A percentile compares a stretch with the other conserved stretches of the same genome.
phyloP scores from a whole-genome alignment of 2,113 vertebrate genomes.

The Lontra canadensis region DNA sequence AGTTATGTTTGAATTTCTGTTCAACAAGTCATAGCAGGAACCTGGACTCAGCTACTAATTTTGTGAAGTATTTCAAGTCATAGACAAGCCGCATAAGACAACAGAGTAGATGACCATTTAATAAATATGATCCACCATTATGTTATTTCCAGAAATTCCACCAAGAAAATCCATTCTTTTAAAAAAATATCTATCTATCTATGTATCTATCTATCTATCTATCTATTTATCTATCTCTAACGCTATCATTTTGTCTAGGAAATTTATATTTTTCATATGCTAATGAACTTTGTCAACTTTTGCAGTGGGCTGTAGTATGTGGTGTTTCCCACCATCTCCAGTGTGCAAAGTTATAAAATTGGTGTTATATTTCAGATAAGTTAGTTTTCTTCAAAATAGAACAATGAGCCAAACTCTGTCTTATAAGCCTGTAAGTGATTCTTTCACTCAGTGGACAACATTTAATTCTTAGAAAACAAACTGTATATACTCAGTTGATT shows the following conservation, averaged over 20 bases:
- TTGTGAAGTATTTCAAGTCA: not conserved
- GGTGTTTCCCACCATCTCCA: not conserved
- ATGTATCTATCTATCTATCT: no score
- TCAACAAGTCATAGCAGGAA: not conserved
- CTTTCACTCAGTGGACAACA: not conserved
- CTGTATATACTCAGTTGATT: not conserved
- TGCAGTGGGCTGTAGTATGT: rapidly evolving
- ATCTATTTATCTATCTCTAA: no score
- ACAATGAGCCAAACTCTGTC: not conserved
- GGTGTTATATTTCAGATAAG: not conserved
- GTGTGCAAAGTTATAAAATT: not conserved
- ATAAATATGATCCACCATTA: not conserved
- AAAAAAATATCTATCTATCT: not conserved
- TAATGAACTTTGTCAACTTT: not conserved
- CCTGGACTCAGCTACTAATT: not conserved
- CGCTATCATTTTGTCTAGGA: not conserved
- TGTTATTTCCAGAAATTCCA: not conserved
- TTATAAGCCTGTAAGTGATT: not conserved
- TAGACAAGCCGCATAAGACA: rapidly evolving
- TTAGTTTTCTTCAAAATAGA: not conserved
- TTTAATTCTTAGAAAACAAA: not conserved
- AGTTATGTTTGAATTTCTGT: not conserved
- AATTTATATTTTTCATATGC: not conserved
- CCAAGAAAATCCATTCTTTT: not conserved
- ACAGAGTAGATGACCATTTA: rapidly evolving